Percentiles rank a stretch among this genome's conserved stretches.
Evolutionary conservation across 1,140 invertebrate species (phyloP).

Genomic region (Danaus plexippus): DNA sequence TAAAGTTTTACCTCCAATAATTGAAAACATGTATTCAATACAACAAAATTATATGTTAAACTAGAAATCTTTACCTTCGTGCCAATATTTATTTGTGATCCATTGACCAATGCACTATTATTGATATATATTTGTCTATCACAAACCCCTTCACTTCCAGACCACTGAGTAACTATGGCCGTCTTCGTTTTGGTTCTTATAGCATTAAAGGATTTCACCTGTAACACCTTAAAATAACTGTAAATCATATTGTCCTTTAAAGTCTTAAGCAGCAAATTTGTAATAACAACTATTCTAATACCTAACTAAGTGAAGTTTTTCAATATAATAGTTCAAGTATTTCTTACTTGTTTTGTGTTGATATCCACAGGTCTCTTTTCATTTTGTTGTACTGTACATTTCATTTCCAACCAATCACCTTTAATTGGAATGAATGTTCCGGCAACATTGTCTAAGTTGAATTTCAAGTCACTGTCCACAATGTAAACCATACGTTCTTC

Average conservation of each 20-base stretch:
- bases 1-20: neutral
- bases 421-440: conserved; percentile 67
- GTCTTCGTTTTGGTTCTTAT: conserved; percentile 69
- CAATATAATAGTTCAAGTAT: conserved; percentile 8
- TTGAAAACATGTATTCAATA: neutral
- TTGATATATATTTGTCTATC: conserved; percentile 73
- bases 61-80: conserved; percentile 58
- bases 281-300: no score
- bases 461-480: conserved; percentile 64
- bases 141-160: conserved; percentile 58
- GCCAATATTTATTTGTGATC: conserved; percentile 70
- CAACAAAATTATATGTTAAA: neutral
- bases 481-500: conserved; percentile 68
- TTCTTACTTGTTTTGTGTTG: conserved; percentile 36
- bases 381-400: conserved; percentile 72
- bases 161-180: conserved; percentile 72
- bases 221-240: conserved; percentile 68
- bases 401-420: conserved; percentile 78
- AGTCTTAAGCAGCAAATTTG: no score
- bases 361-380: conserved; percentile 55
- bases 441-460: conserved; percentile 73
- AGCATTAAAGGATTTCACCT: conserved; percentile 72
- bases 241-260: conserved; percentile 3
- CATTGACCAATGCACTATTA: conserved; percentile 64
- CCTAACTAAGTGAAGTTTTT: no score